These are phyloP conservation scores for Oostethus manadensis DNA, from an alignment of 2,113 vertebrate species.

Conservation along the genomic window DNA sequence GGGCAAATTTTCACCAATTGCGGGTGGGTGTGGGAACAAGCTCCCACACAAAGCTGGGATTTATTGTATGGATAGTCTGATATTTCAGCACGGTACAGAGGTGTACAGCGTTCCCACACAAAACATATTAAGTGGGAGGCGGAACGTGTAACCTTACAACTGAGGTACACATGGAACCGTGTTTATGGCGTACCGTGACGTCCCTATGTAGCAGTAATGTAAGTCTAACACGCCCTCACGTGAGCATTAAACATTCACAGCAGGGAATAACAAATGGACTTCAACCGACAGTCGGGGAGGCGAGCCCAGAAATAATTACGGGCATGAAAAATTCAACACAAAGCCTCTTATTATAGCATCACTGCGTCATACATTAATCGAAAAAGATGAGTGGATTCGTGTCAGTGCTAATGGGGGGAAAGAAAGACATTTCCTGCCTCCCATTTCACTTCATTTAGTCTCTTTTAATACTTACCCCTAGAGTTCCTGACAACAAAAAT, in stretches of 20 bases:
- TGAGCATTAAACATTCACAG: conserved; percentile 47
- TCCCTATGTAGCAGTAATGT: conserved; percentile 13
- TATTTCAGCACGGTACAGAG: too few relatives aligned
- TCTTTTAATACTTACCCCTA: conserved; percentile 30
- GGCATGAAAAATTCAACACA: conserved; percentile 68
- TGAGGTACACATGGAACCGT: too few relatives aligned
- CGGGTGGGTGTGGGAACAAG: too few relatives aligned
- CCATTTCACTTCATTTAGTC: conserved; percentile 43
- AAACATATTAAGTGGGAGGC: too few relatives aligned
- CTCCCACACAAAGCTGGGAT: too few relatives aligned
- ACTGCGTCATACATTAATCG: conserved; percentile 56
- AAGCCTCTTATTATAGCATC: conserved; percentile 64
- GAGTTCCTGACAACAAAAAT: conserved; percentile 24
- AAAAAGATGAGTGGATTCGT: conserved; percentile 55
- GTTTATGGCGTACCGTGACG: background rate
- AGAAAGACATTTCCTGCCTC: conserved; percentile 37
- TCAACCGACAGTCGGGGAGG: conserved; percentile 32
- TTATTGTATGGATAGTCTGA: too few relatives aligned
- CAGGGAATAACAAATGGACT: conserved; percentile 50
- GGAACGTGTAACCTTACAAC: too few relatives aligned
- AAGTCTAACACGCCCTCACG: conserved; percentile 9
- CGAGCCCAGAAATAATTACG: conserved; percentile 62
- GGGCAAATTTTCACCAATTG: too few relatives aligned
- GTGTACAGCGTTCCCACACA: too few relatives aligned
- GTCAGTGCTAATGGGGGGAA: conserved; percentile 47